Evolutionary conservation across 2,888 invertebrate species (phyloP).

Genomic region (Amblyjoppa proteus): DNA sequence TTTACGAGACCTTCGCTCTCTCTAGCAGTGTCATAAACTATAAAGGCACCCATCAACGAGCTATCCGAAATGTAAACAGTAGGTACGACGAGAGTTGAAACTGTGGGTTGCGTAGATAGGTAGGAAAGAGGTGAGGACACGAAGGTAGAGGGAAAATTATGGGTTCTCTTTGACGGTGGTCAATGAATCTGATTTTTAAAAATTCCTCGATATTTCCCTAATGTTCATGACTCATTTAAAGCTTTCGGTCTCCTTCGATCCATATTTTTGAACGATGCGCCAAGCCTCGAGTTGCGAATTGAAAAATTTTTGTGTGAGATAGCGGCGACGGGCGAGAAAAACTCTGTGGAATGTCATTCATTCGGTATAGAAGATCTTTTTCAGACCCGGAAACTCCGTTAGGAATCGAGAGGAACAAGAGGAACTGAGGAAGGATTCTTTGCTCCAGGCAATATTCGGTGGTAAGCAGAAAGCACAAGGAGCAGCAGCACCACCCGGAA

Average conservation of each 20-base stretch:
- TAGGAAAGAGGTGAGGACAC: constrained; percentile 16
- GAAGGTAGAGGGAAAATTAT: not conserved
- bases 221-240: not conserved
- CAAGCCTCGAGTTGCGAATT: not conserved
- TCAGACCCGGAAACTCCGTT: constrained; percentile 56
- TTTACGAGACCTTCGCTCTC: constrained; percentile 65
- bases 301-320: not conserved
- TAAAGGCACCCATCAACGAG: constrained; percentile 70
- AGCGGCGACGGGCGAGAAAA: not conserved
- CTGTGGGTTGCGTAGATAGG: constrained; percentile 29
- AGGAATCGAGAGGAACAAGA: constrained; percentile 20
- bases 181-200: not conserved
- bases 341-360: constrained; percentile 50
- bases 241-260: not conserved
- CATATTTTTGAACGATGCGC: not conserved
- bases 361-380: constrained; percentile 39
- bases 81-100: constrained; percentile 52
- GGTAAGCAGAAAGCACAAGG: constrained; percentile 6
- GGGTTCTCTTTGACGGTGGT: not conserved
- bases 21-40: constrained; percentile 69
- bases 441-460: constrained; percentile 48
- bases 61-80: constrained; percentile 72
- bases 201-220: not conserved
- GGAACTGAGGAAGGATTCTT: constrained; percentile 25
- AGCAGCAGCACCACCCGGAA: constrained; percentile 51